Conservation (phyloP, 1,140 invertebrate species). For the Gyrodactylus bullatarudis region DNA sequence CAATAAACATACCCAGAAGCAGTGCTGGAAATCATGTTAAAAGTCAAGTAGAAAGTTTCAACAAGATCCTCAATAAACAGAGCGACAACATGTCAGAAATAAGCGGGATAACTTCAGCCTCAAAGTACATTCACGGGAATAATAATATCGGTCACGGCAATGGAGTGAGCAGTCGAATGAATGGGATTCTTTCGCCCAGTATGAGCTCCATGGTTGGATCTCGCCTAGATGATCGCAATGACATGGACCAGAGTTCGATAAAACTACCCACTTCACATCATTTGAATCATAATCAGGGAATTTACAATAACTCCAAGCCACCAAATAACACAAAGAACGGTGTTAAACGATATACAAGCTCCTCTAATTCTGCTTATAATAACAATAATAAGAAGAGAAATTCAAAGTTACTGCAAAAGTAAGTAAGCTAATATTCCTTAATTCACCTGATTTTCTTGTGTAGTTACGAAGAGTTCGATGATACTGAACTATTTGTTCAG, state of each 20-base stretch:
- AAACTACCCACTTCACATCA: background rate
- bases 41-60: background rate
- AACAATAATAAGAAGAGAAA: background rate
- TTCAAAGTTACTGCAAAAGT: background rate
- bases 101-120: background rate
- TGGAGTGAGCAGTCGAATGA: background rate
- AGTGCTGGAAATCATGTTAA: background rate
- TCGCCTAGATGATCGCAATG: background rate
- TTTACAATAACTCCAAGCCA: background rate
- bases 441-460: background rate
- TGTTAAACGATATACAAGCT: too few relatives aligned
- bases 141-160: too few relatives aligned
- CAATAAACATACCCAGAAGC: background rate
- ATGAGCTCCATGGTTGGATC: background rate
- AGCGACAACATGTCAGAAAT: background rate
- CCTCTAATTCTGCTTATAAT: too few relatives aligned
- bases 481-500: background rate
- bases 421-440: too few relatives aligned
- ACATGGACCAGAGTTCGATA: too few relatives aligned
- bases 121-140: too few relatives aligned
- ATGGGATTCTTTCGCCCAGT: background rate
- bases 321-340: background rate
- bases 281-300: background rate
- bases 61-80: background rate
- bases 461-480: background rate